Percentiles rank a stretch among this genome's conserved stretches.
phyloP scores from a whole-genome alignment of 2,888 invertebrate species.

The Buathra laborator region DNA sequence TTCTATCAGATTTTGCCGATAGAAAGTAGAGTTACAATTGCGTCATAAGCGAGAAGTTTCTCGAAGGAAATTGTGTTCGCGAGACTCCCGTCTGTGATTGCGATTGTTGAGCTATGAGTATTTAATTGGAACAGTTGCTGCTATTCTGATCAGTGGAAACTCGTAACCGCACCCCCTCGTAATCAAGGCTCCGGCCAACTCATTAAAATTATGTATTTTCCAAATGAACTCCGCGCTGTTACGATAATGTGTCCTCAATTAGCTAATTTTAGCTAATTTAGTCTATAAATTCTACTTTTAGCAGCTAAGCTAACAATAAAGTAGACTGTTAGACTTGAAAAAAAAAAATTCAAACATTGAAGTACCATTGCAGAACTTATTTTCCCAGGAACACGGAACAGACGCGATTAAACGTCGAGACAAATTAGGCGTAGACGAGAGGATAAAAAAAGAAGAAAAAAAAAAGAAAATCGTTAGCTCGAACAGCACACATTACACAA shows the following conservation, averaged over 20 bases:
- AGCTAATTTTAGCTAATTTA: constrained; percentile 39
- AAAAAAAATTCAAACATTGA: not conserved
- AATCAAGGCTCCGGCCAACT: not conserved
- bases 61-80: constrained; percentile 24
- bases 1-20: not conserved
- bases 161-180: not conserved
- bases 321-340: not conserved
- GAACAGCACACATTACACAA: not conserved
- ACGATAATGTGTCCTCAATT: constrained; percentile 40
- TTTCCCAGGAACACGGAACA: constrained; percentile 35
- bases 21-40: constrained; percentile 51
- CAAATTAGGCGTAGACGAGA: constrained; percentile 30
- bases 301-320: not conserved
- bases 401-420: constrained; percentile 18
- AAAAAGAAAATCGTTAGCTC: not conserved
- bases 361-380: constrained; percentile 39
- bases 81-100: not conserved
- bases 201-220: constrained; percentile 9
- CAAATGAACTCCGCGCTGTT: constrained; percentile 25
- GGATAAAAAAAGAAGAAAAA: constrained; percentile 1
- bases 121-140: not conserved
- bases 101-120: not conserved
- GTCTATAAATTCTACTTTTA: constrained; percentile 24
- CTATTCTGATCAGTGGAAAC: not conserved
- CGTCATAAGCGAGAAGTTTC: constrained; percentile 42